Evolutionary conservation across 2,888 invertebrate genomes (phyloP), one percentile per base, ranked within the genome.

Genomic region (Operophtera brumata): DNA sequence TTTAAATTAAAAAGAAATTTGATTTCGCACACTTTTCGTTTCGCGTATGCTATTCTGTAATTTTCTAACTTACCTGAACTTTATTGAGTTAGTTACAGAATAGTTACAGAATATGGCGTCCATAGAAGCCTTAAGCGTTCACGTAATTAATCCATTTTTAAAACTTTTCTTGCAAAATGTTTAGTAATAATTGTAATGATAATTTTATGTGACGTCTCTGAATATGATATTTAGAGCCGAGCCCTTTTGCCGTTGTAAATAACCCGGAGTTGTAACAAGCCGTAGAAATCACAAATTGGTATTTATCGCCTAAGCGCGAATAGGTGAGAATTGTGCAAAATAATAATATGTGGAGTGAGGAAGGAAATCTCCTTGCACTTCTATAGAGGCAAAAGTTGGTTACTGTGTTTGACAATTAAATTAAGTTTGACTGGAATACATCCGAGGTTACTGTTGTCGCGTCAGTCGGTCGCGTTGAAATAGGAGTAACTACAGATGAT

Each of bases 301-400:
- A 64, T 62, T 64, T 62, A 64, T 63, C 41, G 54, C 57, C 53
- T 47, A 42, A 46, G 57, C 39, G 37, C 52, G 61, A 65, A 62
- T 65, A 59, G 60, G 56, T 56, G 63, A 55, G 60, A 58, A 54
- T 56, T 56, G 43, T 47, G 47, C 39, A 12, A 30, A 47, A 57
- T 52, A 46, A 57, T 37, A 52, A 40, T 5, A 6, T 36, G 25
- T 35, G n/a, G 47, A 30, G 36, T 28, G 2, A 6, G 8, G 30
- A 2, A 7, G 20, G 6, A 13, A 7, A 6, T 1, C 13, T 36
- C 0, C 4, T 6, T 36, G 1, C 13, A 7, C 13, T 36, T 34
- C 8, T 1, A 0, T 36, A 36, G 36, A 36, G 36, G 13, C 36
- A 5, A 7, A 36, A 36, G 2, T 2, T 8, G 8, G 30, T 30